phyloP scores from a whole-genome alignment of 2,797 vertebrate species.

The Margarornis squamiger region DNA sequence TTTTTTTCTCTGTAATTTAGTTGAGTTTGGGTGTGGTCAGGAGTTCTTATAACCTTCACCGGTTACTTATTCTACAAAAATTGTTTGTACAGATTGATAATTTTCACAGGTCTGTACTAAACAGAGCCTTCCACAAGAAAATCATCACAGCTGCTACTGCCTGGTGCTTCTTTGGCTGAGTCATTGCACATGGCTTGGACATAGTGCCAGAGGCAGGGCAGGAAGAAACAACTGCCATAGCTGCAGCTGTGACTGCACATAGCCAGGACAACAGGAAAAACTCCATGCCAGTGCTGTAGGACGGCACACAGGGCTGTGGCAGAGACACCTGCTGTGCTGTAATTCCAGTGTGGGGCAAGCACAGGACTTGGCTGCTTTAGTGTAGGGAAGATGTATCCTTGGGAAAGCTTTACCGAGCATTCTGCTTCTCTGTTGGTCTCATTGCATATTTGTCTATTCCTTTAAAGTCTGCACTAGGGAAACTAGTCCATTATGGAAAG shows the following conservation, averaged over 20 bases:
- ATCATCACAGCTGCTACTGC: not conserved
- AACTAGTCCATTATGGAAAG: not conserved
- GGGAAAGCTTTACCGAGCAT: not conserved
- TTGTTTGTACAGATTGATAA: not conserved
- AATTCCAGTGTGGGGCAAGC: accelerated
- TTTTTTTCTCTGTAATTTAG: not conserved
- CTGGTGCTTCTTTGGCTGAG: not conserved
- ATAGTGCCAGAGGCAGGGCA: not conserved
- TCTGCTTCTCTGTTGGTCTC: not conserved
- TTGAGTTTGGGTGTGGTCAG: not conserved
- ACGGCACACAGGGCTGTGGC: accelerated
- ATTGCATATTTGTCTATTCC: not conserved
- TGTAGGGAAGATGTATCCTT: not conserved
- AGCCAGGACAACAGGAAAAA: not conserved
- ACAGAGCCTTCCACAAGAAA: not conserved
- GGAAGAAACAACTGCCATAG: not conserved
- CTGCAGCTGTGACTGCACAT: not conserved
- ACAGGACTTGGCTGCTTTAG: not conserved
- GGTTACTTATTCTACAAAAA: not conserved
- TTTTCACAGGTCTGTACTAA: not conserved
- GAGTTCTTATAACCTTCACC: not conserved
- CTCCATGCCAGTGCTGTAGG: no score
- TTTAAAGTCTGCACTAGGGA: not conserved
- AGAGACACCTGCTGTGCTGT: not conserved
- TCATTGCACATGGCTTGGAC: not conserved